Evolutionary conservation across 2,888 invertebrate genomes (phyloP).

Genomic region (Allygus modestus): DNA sequence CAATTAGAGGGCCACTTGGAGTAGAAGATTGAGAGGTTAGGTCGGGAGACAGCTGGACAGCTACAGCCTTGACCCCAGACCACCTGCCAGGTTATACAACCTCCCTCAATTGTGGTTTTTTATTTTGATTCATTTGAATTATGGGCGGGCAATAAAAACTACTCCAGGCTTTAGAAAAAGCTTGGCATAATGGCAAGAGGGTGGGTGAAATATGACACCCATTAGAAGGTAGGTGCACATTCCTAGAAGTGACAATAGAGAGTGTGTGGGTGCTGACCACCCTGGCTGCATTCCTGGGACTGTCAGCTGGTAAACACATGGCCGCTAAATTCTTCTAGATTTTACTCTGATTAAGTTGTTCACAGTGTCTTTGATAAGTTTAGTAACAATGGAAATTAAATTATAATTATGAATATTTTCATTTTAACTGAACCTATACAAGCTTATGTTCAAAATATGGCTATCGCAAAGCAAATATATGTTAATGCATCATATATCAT

Average conservation of each 20-base stretch:
- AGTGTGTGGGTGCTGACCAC: background rate
- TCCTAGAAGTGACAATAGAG: slow-evolving; percentile 53
- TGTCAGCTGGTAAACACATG: slow-evolving; percentile 14
- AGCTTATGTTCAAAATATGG: too few relatives aligned
- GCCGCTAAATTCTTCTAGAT: too few relatives aligned
- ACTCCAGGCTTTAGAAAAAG: slow-evolving; percentile 35
- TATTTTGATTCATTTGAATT: slow-evolving; percentile 58
- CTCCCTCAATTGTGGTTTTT: slow-evolving; percentile 53
- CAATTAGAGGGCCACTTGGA: slow-evolving; percentile 10
- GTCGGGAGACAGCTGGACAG: slow-evolving; percentile 55
- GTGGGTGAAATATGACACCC: slow-evolving; percentile 54
- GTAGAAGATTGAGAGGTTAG: slow-evolving; percentile 55
- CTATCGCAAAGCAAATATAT: too few relatives aligned
- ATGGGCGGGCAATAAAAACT: slow-evolving; percentile 55
- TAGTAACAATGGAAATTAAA: too few relatives aligned
- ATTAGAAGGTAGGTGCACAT: slow-evolving; percentile 52
- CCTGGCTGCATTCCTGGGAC: slow-evolving; percentile 1
- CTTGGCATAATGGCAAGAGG: slow-evolving; percentile 34
- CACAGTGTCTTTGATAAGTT: too few relatives aligned
- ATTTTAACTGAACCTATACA: too few relatives aligned
- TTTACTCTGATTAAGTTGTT: background rate
- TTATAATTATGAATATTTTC: too few relatives aligned
- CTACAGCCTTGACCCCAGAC: slow-evolving; percentile 48
- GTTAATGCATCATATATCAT: too few relatives aligned
- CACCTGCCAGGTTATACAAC: slow-evolving; percentile 55